Evolutionary conservation across 1,140 invertebrate species (phyloP), one percentile per base, ranked within the genome.

Genomic region (Drosophila subobscura): DNA sequence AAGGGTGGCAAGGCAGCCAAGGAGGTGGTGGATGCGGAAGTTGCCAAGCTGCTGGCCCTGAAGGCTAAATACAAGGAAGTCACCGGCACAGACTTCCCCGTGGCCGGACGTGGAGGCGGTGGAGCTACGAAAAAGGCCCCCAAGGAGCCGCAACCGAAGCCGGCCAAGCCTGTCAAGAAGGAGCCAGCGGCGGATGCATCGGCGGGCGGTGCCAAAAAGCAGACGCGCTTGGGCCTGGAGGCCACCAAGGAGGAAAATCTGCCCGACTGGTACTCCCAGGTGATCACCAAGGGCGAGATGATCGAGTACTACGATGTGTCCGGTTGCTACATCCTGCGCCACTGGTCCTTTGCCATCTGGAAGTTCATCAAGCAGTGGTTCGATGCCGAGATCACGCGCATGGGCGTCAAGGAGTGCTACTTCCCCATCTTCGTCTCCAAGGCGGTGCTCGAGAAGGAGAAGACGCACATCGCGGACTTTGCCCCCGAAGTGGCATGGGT

Each of bases 241-340:
- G 97, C 95, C 0, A 96, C 94, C 56, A 99, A 99, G 92, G 95
- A 96, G 86, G 97, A 98, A 42, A 97, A 99, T 92, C 93, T 99
- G 5, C 94, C 98, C 0, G 98, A 99, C 65, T 99, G 99, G 99
- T 99, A 99, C 92, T 98, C 98, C 1, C 98, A 99, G 93, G 97
- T 99, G 1, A 97, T 99, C 56, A 99, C 97, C 0, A 99, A 99
- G 93, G 96, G 97, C 63, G 97, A 99, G 93, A 94, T 99, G 95
- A 99, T 99, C 41, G 99, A 99, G 91, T 99, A 99, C 92, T 99
- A 99, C 89, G 98, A 99, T 92, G 97, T 99, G 5, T 99, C 98
- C 53, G 99, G 99, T 0, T 99, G 99, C 93, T 99, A 99, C 91
- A 98, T 99, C 76, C 93, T 99, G 20, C 95, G 98, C 33, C 98